Evolutionary conservation across 2,113 vertebrate genomes (phyloP), one percentile per base, ranked within the genome.

Genomic region (Saguinus imperator): DNA sequence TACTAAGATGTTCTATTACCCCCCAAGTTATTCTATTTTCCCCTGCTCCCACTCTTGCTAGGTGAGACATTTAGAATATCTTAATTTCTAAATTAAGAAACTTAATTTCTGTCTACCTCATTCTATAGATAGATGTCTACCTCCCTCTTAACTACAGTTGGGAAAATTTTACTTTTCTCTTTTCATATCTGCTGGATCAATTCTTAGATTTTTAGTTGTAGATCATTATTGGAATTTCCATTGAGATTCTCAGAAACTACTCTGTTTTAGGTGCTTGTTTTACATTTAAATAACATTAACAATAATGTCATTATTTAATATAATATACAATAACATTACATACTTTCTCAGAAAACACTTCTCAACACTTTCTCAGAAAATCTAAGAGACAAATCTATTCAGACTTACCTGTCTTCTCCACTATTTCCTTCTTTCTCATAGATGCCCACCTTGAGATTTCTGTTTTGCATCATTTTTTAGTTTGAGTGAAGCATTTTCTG

Each of bases 281-380:
- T 76, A 93, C 70, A 76, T 70, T 95, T 87, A 94, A 83, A 72
- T 52, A 87, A 87, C 16, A 20, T 48, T 35, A 92, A 64, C 50
- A 66, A 75, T 66, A 85, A 68, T 73, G 48, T 23, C 29, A 45
- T 52, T 80, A 52, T 92, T 76, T 87, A 87, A 82, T 50, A 48
- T 89, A 92, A 66, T 20, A 93, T 37, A 32, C 35, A 64, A 8
- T 55, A 81, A 43, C 10, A 61, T 45, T 64, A 55, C 14, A 45
- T 84, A 76, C 18, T 20, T 86, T 88, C 50, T 52, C 52, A 52
- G 52, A 52, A 52, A 52, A 52, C 52, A 52, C 16, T 52, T 52
- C 4, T 52, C 10, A 75, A 6, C 25, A 88, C 25, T 88, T 90
- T 84, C 7, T 87, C 18, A 84, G 29, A 87, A 64, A 23, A 12